phyloP scores from a whole-genome alignment of 2,888 invertebrate genomes.

The Pseudolycoriella hygida region DNA sequence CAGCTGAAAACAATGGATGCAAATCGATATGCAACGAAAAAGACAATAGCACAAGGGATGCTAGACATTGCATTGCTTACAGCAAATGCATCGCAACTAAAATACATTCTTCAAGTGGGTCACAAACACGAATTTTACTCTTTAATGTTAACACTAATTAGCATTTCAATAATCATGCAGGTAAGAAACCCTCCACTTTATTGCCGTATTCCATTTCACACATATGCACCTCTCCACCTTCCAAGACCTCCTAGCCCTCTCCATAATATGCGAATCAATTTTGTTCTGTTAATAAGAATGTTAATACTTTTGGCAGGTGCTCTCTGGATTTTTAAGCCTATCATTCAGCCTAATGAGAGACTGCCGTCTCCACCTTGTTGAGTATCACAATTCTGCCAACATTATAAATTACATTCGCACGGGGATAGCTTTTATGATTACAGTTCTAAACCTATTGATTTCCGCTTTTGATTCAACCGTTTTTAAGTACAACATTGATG shows the following conservation, averaged over 20 bases:
- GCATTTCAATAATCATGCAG: conserved; percentile 69
- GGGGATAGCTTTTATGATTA: conserved; percentile 50
- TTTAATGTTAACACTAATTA: conserved; percentile 60
- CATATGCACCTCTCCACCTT: too few relatives aligned
- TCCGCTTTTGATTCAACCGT: conserved; percentile 62
- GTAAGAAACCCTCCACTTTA: conserved; percentile 35
- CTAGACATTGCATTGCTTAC: conserved; percentile 74
- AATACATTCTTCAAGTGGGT: conserved; percentile 71
- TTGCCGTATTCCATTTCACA: too few relatives aligned
- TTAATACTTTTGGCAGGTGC: conserved; percentile 42
- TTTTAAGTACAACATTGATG: conserved; percentile 29
- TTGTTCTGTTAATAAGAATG: too few relatives aligned
- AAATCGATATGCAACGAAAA: conserved; percentile 81
- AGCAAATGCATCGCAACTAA: conserved; percentile 75
- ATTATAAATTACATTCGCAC: conserved; percentile 54
- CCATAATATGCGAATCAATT: too few relatives aligned
- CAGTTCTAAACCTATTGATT: conserved; percentile 56
- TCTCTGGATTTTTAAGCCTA: conserved; percentile 55
- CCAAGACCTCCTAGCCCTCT: neutral
- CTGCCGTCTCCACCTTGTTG: conserved; percentile 53
- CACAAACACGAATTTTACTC: conserved; percentile 74
- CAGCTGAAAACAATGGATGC: conserved; percentile 61
- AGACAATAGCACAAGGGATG: conserved; percentile 83
- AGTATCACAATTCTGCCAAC: conserved; percentile 48
- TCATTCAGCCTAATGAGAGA: conserved; percentile 57